Percentiles rank a stretch among this genome's conserved stretches.
phyloP scores from a whole-genome alignment of 2,113 vertebrate genomes.

The Myiozetetes cayanensis region DNA sequence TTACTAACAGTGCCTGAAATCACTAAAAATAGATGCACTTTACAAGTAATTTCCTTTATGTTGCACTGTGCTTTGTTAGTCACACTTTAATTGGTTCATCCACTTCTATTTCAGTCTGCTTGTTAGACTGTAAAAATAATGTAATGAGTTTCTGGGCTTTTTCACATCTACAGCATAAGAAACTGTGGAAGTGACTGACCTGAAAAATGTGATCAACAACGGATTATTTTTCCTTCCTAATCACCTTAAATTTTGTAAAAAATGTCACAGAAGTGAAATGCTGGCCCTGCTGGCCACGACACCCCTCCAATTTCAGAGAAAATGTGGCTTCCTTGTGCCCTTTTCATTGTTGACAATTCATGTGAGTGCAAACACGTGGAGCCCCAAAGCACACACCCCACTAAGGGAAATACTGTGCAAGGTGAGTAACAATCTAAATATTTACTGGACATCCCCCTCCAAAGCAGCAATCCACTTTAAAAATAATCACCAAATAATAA shows the following conservation, averaged over 20 bases:
- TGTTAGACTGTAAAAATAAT: neutral
- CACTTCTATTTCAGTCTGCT: neutral
- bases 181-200: neutral
- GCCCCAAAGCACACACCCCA: neutral
- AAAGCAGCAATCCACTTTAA: neutral
- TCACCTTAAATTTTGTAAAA: neutral
- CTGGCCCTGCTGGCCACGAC: neutral
- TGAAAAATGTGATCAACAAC: neutral
- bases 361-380: neutral
- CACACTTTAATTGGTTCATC: neutral
- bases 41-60: neutral
- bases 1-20: neutral
- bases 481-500: neutral
- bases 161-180: neutral
- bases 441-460: neutral
- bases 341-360: neutral
- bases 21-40: constrained; percentile 3
- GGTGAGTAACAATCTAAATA: neutral
- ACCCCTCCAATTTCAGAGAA: neutral
- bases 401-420: neutral
- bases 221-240: neutral
- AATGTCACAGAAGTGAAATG: neutral
- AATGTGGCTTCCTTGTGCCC: neutral
- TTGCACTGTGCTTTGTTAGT: neutral
- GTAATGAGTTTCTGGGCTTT: neutral